Evolutionary conservation across 2,797 vertebrate genomes (phyloP).

Genomic region (Pelochelys cantorii): DNA sequence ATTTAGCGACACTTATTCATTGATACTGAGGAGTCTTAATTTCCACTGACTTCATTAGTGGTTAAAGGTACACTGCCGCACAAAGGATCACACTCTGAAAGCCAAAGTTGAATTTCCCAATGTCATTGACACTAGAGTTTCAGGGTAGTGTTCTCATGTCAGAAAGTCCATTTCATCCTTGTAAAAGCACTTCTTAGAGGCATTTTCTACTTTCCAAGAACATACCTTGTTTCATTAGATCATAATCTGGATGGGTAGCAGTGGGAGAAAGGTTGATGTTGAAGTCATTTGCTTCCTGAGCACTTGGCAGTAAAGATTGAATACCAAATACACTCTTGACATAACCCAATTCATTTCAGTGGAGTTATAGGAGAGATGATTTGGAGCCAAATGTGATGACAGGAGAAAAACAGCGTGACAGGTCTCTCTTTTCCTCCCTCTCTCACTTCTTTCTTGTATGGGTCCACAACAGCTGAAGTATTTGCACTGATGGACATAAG

Average conservation of each 20-base stretch:
- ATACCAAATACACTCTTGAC: neutral
- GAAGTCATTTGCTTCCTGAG: neutral
- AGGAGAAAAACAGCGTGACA: neutral
- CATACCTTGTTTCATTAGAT: neutral
- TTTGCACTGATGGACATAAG: neutral
- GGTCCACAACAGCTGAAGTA: neutral
- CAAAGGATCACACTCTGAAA: neutral
- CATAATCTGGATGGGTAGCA: neutral
- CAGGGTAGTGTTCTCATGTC: neutral
- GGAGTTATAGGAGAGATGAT: neutral
- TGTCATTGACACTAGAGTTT: neutral
- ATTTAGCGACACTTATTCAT: neutral
- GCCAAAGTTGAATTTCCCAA: neutral
- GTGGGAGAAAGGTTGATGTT: neutral
- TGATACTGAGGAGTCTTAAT: neutral
- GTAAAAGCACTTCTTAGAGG: neutral
- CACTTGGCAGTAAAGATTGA: neutral
- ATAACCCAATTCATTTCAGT: neutral
- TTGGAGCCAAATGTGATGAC: neutral
- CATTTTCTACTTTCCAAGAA: neutral
- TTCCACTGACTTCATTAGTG: neutral
- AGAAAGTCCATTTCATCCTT: neutral
- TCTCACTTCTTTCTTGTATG: neutral
- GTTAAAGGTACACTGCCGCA: neutral
- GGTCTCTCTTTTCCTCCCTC: neutral